A percentile compares a stretch with the other conserved stretches of the same genome.
phyloP scores from a whole-genome alignment of 1,140 invertebrate genomes.

The Bradynema listronoti region DNA sequence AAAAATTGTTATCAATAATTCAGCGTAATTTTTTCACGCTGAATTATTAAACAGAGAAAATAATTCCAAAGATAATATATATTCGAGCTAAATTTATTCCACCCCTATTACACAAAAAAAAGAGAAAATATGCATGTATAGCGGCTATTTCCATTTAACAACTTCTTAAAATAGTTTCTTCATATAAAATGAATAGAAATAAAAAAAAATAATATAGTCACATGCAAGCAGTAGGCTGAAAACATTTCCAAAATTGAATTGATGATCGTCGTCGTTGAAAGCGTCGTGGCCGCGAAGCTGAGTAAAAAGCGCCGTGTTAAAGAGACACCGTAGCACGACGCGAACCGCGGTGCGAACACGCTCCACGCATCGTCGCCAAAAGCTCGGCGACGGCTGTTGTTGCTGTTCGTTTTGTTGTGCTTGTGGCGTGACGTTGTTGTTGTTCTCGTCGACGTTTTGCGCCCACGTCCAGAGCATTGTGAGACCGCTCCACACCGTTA shows the following conservation, averaged over 20 bases:
- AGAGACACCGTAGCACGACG: constrained; percentile 15
- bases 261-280: constrained; percentile 19
- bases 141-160: neutral
- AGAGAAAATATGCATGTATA: neutral
- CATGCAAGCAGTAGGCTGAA: constrained; percentile 21
- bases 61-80: neutral
- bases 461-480: neutral
- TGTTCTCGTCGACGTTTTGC: constrained; percentile 2
- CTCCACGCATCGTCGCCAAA: neutral
- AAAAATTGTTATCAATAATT: neutral
- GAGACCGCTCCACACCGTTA: constrained; percentile 17
- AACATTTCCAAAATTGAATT: constrained; percentile 22
- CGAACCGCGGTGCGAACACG: constrained; percentile 16
- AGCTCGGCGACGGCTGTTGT: neutral
- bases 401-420: neutral
- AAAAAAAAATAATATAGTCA: constrained; percentile 19
- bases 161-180: neutral
- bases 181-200: neutral
- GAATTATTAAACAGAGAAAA: neutral
- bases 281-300: neutral
- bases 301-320: constrained; percentile 17
- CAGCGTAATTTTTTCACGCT: neutral
- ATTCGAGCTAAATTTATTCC: neutral
- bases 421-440: neutral
- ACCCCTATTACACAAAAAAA: neutral